Percentiles rank a stretch among this genome's conserved stretches.
These are phyloP conservation scores for Pterocles burchelli DNA, from an alignment of 2,113 vertebrate genomes.

Conservation along the genomic window DNA sequence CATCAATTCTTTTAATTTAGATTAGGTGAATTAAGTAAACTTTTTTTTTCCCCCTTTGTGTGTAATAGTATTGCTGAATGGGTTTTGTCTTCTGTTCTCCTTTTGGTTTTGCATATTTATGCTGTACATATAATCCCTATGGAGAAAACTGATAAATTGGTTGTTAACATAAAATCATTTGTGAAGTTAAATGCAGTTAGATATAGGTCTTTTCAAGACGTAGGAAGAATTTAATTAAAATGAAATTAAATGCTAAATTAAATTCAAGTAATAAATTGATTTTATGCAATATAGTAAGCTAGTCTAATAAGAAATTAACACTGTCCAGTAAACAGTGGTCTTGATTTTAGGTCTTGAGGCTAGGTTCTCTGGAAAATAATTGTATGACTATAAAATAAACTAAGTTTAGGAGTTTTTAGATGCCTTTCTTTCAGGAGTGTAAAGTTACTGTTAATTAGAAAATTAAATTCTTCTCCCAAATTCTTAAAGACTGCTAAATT, in stretches of 20 bases:
- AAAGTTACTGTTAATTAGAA: not conserved
- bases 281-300: conserved; percentile 4
- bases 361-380: conserved; percentile 23
- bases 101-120: conserved; percentile 11
- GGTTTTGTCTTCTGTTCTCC: not conserved
- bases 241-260: conserved; percentile 53
- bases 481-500: not conserved
- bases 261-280: conserved; percentile 38
- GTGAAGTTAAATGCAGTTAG: conserved; percentile 10
- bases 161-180: conserved; percentile 44
- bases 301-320: conserved; percentile 35
- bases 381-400: not conserved
- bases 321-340: conserved; percentile 39
- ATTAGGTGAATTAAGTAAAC: not conserved
- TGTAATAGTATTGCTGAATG: not conserved
- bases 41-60: not conserved
- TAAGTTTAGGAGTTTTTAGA: not conserved
- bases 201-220: conserved; percentile 17
- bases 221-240: conserved; percentile 59
- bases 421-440: not conserved
- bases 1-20: not conserved
- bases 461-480: not conserved
- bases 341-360: conserved; percentile 33
- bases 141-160: conserved; percentile 10
- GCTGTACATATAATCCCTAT: not conserved